phyloP scores from a whole-genome alignment of 2,888 invertebrate genomes.

The Brachypterus glaber region DNA sequence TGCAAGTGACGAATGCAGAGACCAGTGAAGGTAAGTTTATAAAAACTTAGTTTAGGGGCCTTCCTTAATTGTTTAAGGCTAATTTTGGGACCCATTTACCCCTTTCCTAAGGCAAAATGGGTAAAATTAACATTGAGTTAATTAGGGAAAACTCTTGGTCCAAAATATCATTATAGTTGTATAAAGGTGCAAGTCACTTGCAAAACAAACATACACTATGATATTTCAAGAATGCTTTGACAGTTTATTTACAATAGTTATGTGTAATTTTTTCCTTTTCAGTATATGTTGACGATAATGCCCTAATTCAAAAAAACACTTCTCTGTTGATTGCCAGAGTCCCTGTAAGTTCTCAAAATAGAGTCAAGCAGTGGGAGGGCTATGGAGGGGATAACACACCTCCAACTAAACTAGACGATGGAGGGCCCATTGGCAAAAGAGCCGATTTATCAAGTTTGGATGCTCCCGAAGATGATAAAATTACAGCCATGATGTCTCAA shows the following conservation, averaged over 20 bases:
- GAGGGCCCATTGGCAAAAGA: slow-evolving; percentile 50
- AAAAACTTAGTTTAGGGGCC: not conserved
- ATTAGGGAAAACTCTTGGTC: too few species aligned
- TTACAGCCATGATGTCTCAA: slow-evolving; percentile 94
- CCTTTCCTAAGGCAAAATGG: too few species aligned
- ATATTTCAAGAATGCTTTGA: too few species aligned
- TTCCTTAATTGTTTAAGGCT: not conserved
- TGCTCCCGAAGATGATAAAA: slow-evolving; percentile 95
- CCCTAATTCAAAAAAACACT: slow-evolving; percentile 93
- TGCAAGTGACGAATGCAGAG: slow-evolving; percentile 94
- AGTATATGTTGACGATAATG: slow-evolving; percentile 88
- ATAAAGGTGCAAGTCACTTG: too few species aligned
- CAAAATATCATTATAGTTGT: too few species aligned
- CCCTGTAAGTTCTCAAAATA: slow-evolving; percentile 70
- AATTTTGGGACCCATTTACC: too few species aligned
- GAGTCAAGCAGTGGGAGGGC: slow-evolving; percentile 59
- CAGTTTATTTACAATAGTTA: too few species aligned
- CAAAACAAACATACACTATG: too few species aligned
- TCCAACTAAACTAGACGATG: slow-evolving; percentile 36
- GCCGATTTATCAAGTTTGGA: slow-evolving; percentile 82
- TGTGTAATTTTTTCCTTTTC: too few species aligned
- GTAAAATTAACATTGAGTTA: too few species aligned
- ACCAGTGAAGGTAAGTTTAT: slow-evolving; percentile 77
- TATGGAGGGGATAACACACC: slow-evolving; percentile 42
- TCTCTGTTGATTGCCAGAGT: slow-evolving; percentile 91